Evolutionary conservation across 2,113 vertebrate genomes (phyloP).

Genomic region (Gulo gulo): DNA sequence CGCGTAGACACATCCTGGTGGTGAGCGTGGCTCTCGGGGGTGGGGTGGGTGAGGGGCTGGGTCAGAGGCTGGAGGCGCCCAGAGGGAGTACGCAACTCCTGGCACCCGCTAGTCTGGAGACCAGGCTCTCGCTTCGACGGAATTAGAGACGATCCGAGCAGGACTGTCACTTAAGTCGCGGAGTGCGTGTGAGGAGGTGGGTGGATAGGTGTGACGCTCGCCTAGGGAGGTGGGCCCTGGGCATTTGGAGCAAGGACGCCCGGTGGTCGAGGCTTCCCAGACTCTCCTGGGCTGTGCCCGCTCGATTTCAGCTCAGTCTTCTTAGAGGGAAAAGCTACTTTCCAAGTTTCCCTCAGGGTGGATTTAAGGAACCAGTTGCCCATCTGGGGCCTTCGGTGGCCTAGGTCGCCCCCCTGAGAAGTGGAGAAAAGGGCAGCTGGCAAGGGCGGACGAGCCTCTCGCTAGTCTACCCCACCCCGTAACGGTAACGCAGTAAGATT

Average conservation of each 20-base stretch:
- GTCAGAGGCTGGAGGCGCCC: neutral
- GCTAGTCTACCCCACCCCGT: neutral
- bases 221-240: neutral
- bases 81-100: neutral
- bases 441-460: neutral
- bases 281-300: neutral
- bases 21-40: constrained; percentile 83
- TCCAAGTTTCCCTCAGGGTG: neutral
- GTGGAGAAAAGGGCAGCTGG: neutral
- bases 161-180: neutral
- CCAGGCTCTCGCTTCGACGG: neutral
- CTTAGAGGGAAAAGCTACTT: neutral
- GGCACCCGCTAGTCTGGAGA: neutral
- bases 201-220: neutral
- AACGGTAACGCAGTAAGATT: neutral
- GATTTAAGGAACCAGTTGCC: neutral
- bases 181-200: neutral
- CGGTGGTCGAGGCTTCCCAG: neutral
- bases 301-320: neutral
- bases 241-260: neutral
- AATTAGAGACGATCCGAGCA: neutral
- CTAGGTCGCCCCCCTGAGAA: neutral
- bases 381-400: neutral
- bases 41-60: neutral
- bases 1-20: constrained; percentile 95